Conservation (phyloP, 2,888 invertebrate species). For the Acleris cristana region DNA sequence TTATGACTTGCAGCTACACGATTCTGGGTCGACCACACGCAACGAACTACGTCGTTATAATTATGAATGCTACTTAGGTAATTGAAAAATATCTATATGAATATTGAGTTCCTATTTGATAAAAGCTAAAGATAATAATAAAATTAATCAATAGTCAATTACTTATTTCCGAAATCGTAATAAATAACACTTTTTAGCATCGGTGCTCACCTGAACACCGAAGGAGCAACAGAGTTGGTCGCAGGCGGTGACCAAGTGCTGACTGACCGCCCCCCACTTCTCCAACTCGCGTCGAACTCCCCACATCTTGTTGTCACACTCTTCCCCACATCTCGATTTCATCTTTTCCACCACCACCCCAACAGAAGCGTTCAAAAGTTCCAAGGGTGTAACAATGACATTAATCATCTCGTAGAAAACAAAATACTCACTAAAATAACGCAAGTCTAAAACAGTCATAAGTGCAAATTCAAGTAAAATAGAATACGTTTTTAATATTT, state of each 20-base stretch:
- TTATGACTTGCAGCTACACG: no score
- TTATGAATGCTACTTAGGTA: no score
- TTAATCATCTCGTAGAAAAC: constrained; percentile 1
- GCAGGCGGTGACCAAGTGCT: not conserved
- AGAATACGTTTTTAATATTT: not conserved
- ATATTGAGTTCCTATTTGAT: no score
- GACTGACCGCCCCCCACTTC: constrained; percentile 1
- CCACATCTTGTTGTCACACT: not conserved
- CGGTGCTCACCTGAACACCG: not conserved
- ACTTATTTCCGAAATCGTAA: not conserved
- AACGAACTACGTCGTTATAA: no score
- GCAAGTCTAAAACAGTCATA: not conserved
- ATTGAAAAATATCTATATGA: no score
- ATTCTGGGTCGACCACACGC: no score
- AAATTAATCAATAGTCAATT: no score
- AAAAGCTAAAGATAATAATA: no score
- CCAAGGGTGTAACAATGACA: not conserved
- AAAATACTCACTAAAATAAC: constrained; percentile 1
- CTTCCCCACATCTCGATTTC: not conserved
- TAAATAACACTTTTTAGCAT: not conserved
- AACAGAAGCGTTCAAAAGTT: not conserved
- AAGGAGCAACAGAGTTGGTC: not conserved
- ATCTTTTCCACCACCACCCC: not conserved
- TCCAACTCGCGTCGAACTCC: not conserved
- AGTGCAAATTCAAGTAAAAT: not conserved